A percentile compares a stretch with the other conserved stretches of the same genome.
These are phyloP conservation scores for Lordiphosa fenestrarum DNA, from an alignment of 2,888 invertebrate genomes.

Conservation along the genomic window DNA sequence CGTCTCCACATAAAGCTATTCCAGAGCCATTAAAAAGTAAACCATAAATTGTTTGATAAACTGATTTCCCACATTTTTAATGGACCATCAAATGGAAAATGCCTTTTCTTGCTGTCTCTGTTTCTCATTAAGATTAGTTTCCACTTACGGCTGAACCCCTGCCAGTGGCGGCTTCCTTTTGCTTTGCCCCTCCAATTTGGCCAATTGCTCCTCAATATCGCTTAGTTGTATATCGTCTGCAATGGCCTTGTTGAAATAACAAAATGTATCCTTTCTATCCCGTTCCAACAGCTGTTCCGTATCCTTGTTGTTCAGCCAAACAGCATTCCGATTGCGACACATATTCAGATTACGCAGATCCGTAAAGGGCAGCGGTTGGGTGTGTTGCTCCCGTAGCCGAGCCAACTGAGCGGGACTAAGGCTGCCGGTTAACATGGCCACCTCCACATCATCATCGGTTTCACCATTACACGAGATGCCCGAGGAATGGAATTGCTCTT, in stretches of 20 bases:
- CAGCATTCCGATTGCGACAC: slow-evolving; percentile 77
- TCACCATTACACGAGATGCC: slow-evolving; percentile 79
- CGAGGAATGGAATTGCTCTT: slow-evolving; percentile 77
- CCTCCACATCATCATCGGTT: slow-evolving; percentile 75
- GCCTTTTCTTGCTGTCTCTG: slow-evolving; percentile 31
- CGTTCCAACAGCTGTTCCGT: slow-evolving; percentile 35
- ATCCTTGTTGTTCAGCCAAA: slow-evolving; percentile 75
- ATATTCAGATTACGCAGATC: slow-evolving; percentile 77
- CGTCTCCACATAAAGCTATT: too few relatives aligned
- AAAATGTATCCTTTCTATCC: slow-evolving; percentile 15
- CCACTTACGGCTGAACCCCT: slow-evolving; percentile 4
- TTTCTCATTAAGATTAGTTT: slow-evolving; percentile 6
- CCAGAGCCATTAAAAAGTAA: slow-evolving; percentile 13
- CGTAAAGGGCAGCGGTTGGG: slow-evolving; percentile 36
- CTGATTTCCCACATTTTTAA: slow-evolving; percentile 28
- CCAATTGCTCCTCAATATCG: slow-evolving; percentile 80
- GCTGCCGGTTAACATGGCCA: slow-evolving; percentile 70
- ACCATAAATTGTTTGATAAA: too few relatives aligned
- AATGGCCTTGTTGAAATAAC: slow-evolving; percentile 59
- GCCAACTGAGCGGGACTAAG: slow-evolving; percentile 48
- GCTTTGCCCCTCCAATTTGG: slow-evolving; percentile 62
- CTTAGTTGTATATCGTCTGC: slow-evolving; percentile 77
- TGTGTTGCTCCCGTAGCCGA: slow-evolving; percentile 37
- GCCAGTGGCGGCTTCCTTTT: slow-evolving; percentile 20
- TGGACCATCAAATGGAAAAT: slow-evolving; percentile 35